phyloP scores from a whole-genome alignment of 2,888 invertebrate genomes.

The Xylota segnis region DNA sequence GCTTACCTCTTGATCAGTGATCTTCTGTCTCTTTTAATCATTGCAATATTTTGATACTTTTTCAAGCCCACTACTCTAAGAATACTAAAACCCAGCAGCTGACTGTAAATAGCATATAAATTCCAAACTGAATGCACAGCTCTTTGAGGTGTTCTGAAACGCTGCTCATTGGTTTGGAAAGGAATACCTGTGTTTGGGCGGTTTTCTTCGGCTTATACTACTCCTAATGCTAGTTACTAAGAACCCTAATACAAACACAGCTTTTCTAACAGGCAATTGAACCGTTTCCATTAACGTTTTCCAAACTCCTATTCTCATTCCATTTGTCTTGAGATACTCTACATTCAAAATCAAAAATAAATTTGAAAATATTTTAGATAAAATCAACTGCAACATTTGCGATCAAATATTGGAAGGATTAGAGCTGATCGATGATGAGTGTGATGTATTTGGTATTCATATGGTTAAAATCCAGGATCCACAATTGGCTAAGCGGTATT shows the following conservation, averaged over 20 bases:
- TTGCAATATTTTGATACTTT: not conserved
- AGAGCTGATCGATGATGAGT: constrained; percentile 95
- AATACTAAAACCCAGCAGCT: constrained; percentile 49
- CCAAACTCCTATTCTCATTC: constrained; percentile 21
- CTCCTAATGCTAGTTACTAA: constrained; percentile 34
- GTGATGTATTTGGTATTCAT: constrained; percentile 96
- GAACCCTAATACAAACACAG: constrained; percentile 38
- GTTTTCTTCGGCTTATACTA: constrained; percentile 67
- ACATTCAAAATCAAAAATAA: not conserved
- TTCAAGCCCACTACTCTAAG: constrained; percentile 20
- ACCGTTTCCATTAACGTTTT: constrained; percentile 49
- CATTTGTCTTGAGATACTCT: constrained; percentile 4
- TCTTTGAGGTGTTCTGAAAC: constrained; percentile 32
- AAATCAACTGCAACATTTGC: constrained; percentile 95
- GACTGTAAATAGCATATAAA: constrained; percentile 17
- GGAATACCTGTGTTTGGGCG: constrained; percentile 74
- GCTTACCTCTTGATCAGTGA: constrained; percentile 30
- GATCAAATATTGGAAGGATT: constrained; percentile 95
- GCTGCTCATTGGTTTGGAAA: constrained; percentile 61
- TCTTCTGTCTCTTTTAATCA: constrained; percentile 6
- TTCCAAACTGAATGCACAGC: constrained; percentile 17
- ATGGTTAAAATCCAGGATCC: constrained; percentile 97
- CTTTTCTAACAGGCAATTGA: constrained; percentile 43
- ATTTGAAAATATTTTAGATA: constrained; percentile 86
- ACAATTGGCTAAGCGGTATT: constrained; percentile 95